phyloP scores from a whole-genome alignment of 2,113 vertebrate species.

The Indri indri region DNA sequence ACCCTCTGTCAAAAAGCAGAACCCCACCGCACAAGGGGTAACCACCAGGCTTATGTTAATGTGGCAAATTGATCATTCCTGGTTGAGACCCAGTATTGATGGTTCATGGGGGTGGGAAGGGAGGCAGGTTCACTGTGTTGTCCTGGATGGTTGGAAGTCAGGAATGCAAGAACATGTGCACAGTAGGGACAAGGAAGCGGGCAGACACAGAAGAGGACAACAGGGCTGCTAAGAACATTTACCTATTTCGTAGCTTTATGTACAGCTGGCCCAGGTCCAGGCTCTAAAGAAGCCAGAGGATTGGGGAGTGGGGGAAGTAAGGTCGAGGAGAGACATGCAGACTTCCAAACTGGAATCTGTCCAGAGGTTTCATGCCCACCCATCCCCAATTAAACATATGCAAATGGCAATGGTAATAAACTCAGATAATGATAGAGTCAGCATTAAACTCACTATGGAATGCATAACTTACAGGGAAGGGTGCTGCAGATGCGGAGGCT shows the following conservation, averaged over 20 bases:
- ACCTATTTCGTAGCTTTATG: not conserved
- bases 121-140: too few species aligned
- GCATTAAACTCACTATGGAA: slow-evolving; percentile 63
- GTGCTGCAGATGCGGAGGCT: slow-evolving; percentile 59
- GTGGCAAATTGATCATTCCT: not conserved
- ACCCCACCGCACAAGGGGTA: not conserved
- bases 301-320: not conserved
- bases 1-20: not conserved
- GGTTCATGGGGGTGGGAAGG: not conserved
- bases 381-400: slow-evolving; percentile 38
- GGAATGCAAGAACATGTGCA: not conserved
- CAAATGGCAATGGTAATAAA: slow-evolving; percentile 67
- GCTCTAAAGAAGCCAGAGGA: not conserved
- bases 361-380: slow-evolving; percentile 52
- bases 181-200: not conserved
- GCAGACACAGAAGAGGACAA: not conserved
- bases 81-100: not conserved
- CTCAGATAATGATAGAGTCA: slow-evolving; percentile 77
- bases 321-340: not conserved
- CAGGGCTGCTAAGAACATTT: not conserved
- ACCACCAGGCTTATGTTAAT: not conserved
- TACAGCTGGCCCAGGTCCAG: not conserved
- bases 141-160: not conserved
- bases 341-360: slow-evolving; percentile 53
- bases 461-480: slow-evolving; percentile 67